These are phyloP conservation scores for Drosophila leontia DNA, from an alignment of 1,140 invertebrate species.

Conservation along the genomic window DNA sequence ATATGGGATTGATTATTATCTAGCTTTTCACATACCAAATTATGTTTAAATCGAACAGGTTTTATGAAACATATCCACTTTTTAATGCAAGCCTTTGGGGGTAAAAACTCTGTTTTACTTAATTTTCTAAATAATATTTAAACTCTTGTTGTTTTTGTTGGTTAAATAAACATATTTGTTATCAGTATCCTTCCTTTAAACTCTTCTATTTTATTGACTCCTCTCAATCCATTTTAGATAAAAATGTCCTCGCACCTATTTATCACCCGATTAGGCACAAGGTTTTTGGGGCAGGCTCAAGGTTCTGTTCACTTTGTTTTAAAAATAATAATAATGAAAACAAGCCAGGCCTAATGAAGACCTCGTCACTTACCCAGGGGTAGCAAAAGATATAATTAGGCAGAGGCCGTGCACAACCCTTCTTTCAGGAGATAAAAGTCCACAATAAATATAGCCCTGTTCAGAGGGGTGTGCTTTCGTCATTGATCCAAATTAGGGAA, in stretches of 20 bases:
- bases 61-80: background rate
- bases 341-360: conserved; percentile 26
- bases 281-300: conserved; percentile 27
- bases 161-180: background rate
- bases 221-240: background rate
- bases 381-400: conserved; percentile 40
- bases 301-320: conserved; percentile 35
- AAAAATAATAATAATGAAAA: conserved; percentile 31
- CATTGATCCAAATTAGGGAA: conserved; percentile 25
- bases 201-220: conserved; percentile 2
- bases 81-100: background rate
- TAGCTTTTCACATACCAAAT: background rate
- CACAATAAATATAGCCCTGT: conserved; percentile 25
- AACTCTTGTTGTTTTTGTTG: background rate
- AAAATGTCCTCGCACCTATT: conserved; percentile 25
- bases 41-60: background rate
- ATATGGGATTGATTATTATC: no score
- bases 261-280: conserved; percentile 51
- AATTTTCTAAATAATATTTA: background rate
- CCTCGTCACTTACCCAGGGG: conserved; percentile 22
- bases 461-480: background rate
- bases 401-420: conserved; percentile 23
- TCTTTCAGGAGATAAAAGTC: conserved; percentile 18
- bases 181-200: background rate
- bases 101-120: rapidly evolving